phyloP scores from a whole-genome alignment of 2,113 vertebrate genomes.

The Etheostoma cragini region DNA sequence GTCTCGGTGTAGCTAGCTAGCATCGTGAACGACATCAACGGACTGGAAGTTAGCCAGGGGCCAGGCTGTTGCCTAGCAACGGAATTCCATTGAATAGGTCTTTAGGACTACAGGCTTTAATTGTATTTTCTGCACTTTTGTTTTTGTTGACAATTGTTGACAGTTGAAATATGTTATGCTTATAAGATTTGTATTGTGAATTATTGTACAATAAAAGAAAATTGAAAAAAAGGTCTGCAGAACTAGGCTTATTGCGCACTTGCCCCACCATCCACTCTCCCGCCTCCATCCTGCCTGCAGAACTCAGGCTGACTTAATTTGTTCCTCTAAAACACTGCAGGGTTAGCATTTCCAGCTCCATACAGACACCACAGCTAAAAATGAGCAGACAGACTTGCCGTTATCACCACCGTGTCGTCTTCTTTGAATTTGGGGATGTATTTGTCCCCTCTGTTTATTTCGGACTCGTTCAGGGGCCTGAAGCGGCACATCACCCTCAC shows the following conservation, averaged over 20 bases:
- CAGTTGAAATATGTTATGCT: too few relatives aligned
- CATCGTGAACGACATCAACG: too few relatives aligned
- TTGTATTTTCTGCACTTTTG: too few relatives aligned
- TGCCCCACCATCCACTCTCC: neutral
- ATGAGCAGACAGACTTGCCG: conserved; percentile 78
- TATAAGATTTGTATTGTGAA: too few relatives aligned
- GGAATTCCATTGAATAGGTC: too few relatives aligned
- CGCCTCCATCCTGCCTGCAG: conserved; percentile 21
- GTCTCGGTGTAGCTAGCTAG: too few relatives aligned
- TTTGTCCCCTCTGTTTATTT: conserved; percentile 90
- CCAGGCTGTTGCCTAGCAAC: too few relatives aligned
- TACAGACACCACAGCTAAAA: neutral
- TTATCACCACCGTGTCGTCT: conserved; percentile 91
- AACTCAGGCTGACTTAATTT: conserved; percentile 24
- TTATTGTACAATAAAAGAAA: too few relatives aligned
- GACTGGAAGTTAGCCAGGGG: too few relatives aligned
- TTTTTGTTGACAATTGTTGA: too few relatives aligned
- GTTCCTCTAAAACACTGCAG: conserved; percentile 11
- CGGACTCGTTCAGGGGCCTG: conserved; percentile 92
- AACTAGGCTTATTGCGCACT: conserved; percentile 28
- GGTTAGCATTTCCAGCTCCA: neutral
- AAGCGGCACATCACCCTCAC: conserved; percentile 96
- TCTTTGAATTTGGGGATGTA: conserved; percentile 95
- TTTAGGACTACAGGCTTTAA: too few relatives aligned
- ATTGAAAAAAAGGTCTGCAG: too few relatives aligned